Conservation (phyloP, 2,888 invertebrate species). For the Micropterix aruncella region DNA sequence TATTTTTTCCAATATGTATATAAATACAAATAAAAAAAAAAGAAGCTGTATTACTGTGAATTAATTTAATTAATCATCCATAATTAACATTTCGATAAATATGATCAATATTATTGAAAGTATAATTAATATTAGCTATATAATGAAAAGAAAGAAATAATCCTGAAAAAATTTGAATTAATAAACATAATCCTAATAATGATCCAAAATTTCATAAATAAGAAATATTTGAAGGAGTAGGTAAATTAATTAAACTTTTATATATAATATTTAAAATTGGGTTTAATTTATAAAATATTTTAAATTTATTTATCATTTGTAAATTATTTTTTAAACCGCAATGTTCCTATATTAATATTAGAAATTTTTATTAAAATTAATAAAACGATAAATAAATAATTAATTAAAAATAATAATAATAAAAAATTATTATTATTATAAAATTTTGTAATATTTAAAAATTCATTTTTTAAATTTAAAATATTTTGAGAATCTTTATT, state of each 20-base stretch:
- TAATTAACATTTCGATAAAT: constrained; percentile 57
- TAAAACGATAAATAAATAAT: too few relatives aligned
- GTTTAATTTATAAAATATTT: constrained; percentile 27
- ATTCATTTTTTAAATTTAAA: too few relatives aligned
- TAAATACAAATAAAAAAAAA: constrained; percentile 60
- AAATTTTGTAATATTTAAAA: too few relatives aligned
- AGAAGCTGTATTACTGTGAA: constrained; percentile 60
- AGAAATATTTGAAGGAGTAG: too few relatives aligned
- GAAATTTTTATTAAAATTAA: too few relatives aligned
- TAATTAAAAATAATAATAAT: constrained; percentile 37
- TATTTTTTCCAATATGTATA: constrained; percentile 51
- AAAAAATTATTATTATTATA: constrained; percentile 36
- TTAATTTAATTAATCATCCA: constrained; percentile 49
- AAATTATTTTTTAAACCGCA: too few relatives aligned
- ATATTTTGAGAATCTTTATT: constrained; percentile 30
- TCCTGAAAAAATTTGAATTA: constrained; percentile 52
- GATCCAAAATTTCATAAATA: too few relatives aligned
- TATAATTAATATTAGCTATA: constrained; percentile 43
- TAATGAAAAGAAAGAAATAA: constrained; percentile 59
- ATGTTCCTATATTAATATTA: too few relatives aligned
- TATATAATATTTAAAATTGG: constrained; percentile 41
- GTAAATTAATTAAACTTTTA: too few relatives aligned
- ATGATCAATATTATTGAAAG: constrained; percentile 51
- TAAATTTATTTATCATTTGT: constrained; percentile 22
- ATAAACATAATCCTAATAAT: too few relatives aligned